Evolutionary conservation across 2,113 vertebrate species (phyloP), one percentile per base, ranked within the genome.

Genomic region (Atlantisia rogersi): DNA sequence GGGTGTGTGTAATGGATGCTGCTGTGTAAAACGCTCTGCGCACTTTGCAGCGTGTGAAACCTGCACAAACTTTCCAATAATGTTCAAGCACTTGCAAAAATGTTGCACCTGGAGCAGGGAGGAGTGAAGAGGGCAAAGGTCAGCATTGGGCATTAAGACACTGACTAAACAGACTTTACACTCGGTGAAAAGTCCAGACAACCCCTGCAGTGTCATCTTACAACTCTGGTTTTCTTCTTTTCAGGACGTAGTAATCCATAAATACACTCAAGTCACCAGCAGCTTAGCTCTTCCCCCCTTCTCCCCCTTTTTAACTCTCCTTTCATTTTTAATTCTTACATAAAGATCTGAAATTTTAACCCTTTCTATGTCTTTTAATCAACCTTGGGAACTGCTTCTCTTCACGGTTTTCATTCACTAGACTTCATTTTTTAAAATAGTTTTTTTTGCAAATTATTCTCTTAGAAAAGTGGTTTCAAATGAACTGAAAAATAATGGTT

Each of bases 81-180:
- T 60, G 81, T 59, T 53, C 42, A 90, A 95, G 94, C 86, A 90
- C 79, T 96, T 67, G 94, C 96, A 94, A 93, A 98, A 97, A 95
- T 97, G 96, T 96, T 98, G 98, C 98, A 99, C 98, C 98, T 99
- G 99, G 99, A 98, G 97, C 91, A 97, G 97, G 97, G 97, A 98
- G 98, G 97, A 98, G 96, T 97, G 97, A 95, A 80, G 95, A 96
- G 98, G 98, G 97, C 98, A 98, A 96, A 97, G 98, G 98, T 98
- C 98, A 98, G 97, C 95, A 96, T 89, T 77, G 86, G 92, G 94
- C 95, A 95, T 97, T 96, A 97, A 97, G 98, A 98, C 98, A 96
- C 93, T 95, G 97, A 97, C 98, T 98, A 98, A 98, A 98, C 98
- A 98, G 98, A 98, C 98, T 97, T 97, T 96, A 97, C 97, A 97